Conservation (phyloP, 2,113 vertebrate genomes). For the Numenius arquata region DNA sequence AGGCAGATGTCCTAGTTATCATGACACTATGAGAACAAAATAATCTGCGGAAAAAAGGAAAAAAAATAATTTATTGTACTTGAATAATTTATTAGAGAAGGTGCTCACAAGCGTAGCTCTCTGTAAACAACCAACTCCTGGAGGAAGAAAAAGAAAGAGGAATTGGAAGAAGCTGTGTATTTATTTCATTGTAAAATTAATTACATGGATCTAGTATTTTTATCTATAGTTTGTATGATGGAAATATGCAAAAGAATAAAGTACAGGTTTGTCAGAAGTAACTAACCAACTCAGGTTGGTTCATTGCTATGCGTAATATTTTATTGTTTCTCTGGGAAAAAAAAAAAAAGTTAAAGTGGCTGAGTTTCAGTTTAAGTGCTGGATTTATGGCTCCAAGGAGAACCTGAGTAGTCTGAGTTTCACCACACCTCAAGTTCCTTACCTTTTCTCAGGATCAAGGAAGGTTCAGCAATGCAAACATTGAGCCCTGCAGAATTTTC, state of each 20-base stretch:
- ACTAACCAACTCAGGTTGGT: neutral
- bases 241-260: neutral
- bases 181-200: neutral
- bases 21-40: neutral
- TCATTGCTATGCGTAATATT: neutral
- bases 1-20: neutral
- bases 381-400: neutral
- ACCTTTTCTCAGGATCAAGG: neutral
- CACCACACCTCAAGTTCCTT: neutral
- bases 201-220: neutral
- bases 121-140: accelerated
- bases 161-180: neutral
- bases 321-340: neutral
- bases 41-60: neutral
- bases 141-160: neutral
- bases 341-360: neutral
- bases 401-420: neutral
- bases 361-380: neutral
- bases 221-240: neutral
- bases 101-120: neutral
- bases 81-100: neutral
- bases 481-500: neutral
- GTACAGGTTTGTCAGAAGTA: neutral
- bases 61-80: neutral
- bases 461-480: neutral